Percentiles rank a stretch among this genome's conserved stretches.
Evolutionary conservation across 1,140 invertebrate species (phyloP).

Genomic region (Brachionus calyciflorus): DNA sequence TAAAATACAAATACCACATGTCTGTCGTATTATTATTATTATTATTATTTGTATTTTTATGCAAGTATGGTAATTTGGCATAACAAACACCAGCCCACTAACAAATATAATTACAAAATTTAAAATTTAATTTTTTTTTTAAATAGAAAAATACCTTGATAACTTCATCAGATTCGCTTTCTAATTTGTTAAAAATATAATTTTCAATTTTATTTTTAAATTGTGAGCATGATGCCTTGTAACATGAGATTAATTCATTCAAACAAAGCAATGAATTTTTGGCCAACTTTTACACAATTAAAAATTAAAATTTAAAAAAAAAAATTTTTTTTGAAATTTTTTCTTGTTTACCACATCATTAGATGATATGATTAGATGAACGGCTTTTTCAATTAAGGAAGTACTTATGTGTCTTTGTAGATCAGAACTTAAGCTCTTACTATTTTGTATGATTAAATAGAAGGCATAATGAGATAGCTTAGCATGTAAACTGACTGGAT

Average conservation of each 20-base stretch:
- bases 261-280: constrained; percentile 13
- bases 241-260: constrained; percentile 11
- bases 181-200: background rate
- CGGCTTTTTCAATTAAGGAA: constrained; percentile 9
- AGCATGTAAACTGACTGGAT: constrained; percentile 25
- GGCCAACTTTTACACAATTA: background rate
- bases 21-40: no score
- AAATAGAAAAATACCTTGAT: no score
- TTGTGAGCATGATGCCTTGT: constrained; percentile 20
- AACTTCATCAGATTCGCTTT: constrained; percentile 12
- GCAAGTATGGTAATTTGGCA: background rate
- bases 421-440: constrained; percentile 9
- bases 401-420: constrained; percentile 14
- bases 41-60: constrained; percentile 26
- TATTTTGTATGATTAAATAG: constrained; percentile 29
- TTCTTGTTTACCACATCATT: constrained; percentile 21
- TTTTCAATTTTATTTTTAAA: constrained; percentile 21
- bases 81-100: constrained; percentile 1
- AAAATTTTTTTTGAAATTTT: background rate
- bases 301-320: background rate
- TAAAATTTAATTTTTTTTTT: no score
- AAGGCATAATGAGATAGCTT: constrained; percentile 24
- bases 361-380: background rate
- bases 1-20: constrained; percentile 8
- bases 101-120: no score